Conservation (phyloP, 2,888 invertebrate species). For the Rotaria socialis region DNA sequence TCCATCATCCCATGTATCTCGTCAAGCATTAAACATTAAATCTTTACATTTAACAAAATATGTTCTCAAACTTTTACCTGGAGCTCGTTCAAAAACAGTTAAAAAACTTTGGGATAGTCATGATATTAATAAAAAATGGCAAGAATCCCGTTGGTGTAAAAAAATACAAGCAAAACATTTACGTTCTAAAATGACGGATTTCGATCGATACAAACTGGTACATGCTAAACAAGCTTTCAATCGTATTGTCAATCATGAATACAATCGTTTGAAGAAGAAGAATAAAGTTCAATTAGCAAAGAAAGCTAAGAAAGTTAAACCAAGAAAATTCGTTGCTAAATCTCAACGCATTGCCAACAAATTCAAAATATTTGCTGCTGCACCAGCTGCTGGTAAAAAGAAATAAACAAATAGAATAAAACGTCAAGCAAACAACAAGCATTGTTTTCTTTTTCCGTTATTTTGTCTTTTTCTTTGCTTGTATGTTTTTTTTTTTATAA, state of each 20-base stretch:
- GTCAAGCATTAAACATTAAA: slow-evolving; percentile 75
- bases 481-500: not conserved
- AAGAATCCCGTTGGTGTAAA: slow-evolving; percentile 80
- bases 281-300: not conserved
- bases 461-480: not conserved
- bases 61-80: slow-evolving; percentile 76
- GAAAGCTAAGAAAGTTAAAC: not conserved
- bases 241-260: slow-evolving; percentile 14
- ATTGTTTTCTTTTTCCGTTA: not conserved
- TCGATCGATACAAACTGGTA: slow-evolving; percentile 88
- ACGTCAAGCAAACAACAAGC: not conserved
- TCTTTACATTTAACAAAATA: slow-evolving; percentile 88
- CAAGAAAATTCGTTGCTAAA: slow-evolving; percentile 16
- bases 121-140: slow-evolving; percentile 82
- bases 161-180: slow-evolving; percentile 77
- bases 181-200: slow-evolving; percentile 77
- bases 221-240: slow-evolving; percentile 72
- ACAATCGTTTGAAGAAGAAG: slow-evolving; percentile 20
- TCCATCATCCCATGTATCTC: slow-evolving; percentile 70
- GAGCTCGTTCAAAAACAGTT: slow-evolving; percentile 78
- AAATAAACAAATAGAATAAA: not conserved
- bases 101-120: slow-evolving; percentile 80
- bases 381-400: not conserved
- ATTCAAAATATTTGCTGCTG: slow-evolving; percentile 2
- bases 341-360: slow-evolving; percentile 15